Conservation (phyloP, 2,797 vertebrate genomes). For the Cryptoblepharus egeriae region DNA sequence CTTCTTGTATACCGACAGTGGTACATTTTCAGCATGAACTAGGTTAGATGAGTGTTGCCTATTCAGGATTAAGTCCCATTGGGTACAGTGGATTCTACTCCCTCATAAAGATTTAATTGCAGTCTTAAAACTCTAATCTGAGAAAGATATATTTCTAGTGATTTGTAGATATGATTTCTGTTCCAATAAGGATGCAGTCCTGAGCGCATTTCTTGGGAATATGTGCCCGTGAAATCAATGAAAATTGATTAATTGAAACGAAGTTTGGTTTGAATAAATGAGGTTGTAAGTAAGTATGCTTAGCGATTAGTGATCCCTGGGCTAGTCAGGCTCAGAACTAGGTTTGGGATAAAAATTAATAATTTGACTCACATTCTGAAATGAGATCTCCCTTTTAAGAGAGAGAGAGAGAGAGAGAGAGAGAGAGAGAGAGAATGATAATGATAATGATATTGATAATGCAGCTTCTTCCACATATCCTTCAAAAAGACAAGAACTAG, state of each 20-base stretch:
- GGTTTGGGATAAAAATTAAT: too few relatives aligned
- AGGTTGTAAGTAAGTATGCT: not conserved
- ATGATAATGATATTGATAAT: too few relatives aligned
- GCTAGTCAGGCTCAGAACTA: too few relatives aligned
- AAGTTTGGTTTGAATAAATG: not conserved
- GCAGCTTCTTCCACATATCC: too few relatives aligned
- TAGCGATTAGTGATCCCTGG: not conserved
- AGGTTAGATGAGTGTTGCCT: too few relatives aligned
- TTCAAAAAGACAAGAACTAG: too few relatives aligned
- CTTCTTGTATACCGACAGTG: not conserved
- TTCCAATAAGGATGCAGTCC: not conserved
- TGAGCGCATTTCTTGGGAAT: not conserved
- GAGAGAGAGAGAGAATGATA: too few relatives aligned
- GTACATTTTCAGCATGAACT: not conserved
- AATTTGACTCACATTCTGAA: too few relatives aligned
- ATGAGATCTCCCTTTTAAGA: too few relatives aligned
- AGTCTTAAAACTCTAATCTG: not conserved
- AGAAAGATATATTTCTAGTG: not conserved
- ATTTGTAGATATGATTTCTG: not conserved
- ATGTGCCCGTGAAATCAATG: not conserved
- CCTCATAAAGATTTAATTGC: not conserved
- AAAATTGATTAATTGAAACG: not conserved
- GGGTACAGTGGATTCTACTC: too few relatives aligned
- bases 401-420: too few relatives aligned
- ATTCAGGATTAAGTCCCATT: too few relatives aligned